Conservation (phyloP, 2,113 vertebrate genomes). For the Lepus europaeus region DNA sequence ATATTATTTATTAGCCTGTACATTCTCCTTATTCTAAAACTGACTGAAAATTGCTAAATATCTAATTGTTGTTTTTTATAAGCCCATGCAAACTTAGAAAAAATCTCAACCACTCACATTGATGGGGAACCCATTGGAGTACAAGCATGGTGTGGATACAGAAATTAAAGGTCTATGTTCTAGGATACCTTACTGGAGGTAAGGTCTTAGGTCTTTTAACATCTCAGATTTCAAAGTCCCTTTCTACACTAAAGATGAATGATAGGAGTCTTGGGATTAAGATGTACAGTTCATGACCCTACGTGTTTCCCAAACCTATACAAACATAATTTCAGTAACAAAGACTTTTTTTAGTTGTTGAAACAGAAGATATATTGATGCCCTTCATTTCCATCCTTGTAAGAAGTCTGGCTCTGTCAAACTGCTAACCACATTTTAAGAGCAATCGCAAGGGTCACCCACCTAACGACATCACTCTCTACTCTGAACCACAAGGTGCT, state of each 20-base stretch:
- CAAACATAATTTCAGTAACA: not conserved
- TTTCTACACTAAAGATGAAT: not conserved
- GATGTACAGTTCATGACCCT: not conserved
- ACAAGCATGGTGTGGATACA: not conserved
- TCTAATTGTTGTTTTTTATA: not conserved
- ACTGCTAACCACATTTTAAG: not conserved
- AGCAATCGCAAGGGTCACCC: not conserved
- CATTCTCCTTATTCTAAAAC: not conserved
- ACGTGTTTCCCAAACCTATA: not conserved
- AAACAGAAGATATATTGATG: not conserved
- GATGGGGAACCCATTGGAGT: accelerated
- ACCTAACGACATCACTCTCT: not conserved
- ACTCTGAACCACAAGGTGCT: not conserved
- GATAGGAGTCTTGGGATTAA: not conserved
- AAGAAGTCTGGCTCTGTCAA: not conserved
- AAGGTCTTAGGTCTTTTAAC: not conserved
- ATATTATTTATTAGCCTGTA: not conserved
- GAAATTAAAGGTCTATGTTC: not conserved
- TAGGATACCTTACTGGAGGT: not conserved
- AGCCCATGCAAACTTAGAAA: not conserved
- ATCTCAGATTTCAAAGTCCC: not conserved
- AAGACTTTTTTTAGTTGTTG: not conserved
- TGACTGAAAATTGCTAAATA: not conserved
- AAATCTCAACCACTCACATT: not conserved
- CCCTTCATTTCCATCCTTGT: not conserved